phyloP scores from a whole-genome alignment of 1,140 invertebrate genomes.

The Eubasilissa regina region DNA sequence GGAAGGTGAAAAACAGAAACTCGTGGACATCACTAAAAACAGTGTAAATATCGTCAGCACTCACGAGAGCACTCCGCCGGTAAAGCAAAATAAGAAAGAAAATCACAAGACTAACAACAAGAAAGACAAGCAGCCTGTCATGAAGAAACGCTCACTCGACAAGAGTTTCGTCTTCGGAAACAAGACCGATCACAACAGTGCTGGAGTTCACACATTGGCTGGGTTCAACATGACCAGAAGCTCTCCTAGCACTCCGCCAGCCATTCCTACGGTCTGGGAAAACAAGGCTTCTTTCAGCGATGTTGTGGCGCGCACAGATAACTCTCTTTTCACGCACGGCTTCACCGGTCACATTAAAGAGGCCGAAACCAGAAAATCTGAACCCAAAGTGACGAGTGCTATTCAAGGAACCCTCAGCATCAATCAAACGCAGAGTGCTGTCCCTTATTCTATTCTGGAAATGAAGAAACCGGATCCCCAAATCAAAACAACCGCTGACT shows the following conservation, averaged over 20 bases:
- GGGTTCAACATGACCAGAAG: slow-evolving; percentile 49
- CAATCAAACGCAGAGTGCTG: slow-evolving; percentile 1
- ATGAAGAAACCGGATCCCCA: slow-evolving; percentile 48
- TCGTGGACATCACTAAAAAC: slow-evolving; percentile 44
- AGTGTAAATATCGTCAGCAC: slow-evolving; percentile 33
- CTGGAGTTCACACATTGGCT: neutral
- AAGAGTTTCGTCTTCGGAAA: slow-evolving; percentile 54
- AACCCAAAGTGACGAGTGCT: slow-evolving; percentile 31
- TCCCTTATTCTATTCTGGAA: slow-evolving; percentile 26
- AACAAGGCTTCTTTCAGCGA: slow-evolving; percentile 60
- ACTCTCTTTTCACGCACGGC: slow-evolving; percentile 46
- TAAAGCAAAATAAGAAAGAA: slow-evolving; percentile 50
- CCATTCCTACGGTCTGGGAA: slow-evolving; percentile 56
- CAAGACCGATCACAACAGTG: slow-evolving; percentile 47
- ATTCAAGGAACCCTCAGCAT: slow-evolving; percentile 3
- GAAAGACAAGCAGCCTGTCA: slow-evolving; percentile 51
- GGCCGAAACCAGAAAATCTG: slow-evolving; percentile 44
- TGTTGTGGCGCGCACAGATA: slow-evolving; percentile 56
- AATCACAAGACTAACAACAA: slow-evolving; percentile 47
- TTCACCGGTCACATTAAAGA: slow-evolving; percentile 53
- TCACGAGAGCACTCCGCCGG: slow-evolving; percentile 31
- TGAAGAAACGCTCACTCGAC: slow-evolving; percentile 56
- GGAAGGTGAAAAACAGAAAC: slow-evolving; percentile 53
- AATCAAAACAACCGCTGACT: slow-evolving; percentile 33
- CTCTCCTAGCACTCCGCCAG: slow-evolving; percentile 56